Percentiles rank a stretch among this genome's conserved stretches.
These are phyloP conservation scores for Drosophila multiciliata DNA, from an alignment of 2,888 invertebrate species.

Conservation along the genomic window DNA sequence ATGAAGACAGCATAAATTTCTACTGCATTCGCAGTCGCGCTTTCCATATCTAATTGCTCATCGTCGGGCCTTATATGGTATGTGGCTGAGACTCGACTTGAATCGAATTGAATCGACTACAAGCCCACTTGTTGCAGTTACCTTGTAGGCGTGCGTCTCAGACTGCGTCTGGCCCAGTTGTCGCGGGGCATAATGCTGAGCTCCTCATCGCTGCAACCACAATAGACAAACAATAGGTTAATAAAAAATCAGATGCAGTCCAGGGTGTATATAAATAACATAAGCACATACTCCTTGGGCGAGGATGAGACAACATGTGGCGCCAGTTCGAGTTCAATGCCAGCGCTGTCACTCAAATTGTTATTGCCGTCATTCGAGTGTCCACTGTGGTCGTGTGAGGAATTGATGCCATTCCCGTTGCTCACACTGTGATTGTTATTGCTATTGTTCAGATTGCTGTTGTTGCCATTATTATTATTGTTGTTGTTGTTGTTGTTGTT, in stretches of 20 bases:
- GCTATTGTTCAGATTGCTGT: conserved; percentile 14
- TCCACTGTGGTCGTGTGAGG: conserved; percentile 64
- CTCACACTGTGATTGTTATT: conserved; percentile 39
- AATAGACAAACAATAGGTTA: conserved; percentile 45
- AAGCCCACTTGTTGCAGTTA: conserved; percentile 80
- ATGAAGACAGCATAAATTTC: conserved; percentile 41
- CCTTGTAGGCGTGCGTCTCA: conserved; percentile 92
- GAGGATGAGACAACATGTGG: conserved; percentile 83
- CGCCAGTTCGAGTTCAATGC: conserved; percentile 84
- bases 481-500: conserved; percentile 35
- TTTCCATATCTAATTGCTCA: conserved; percentile 52
- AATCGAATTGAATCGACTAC: conserved; percentile 14
- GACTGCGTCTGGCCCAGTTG: conserved; percentile 93
- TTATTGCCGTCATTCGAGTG: conserved; percentile 79
- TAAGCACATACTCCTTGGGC: conserved; percentile 75
- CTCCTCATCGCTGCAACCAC: conserved; percentile 86
- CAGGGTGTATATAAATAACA: conserved; percentile 26
- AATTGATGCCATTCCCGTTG: conserved; percentile 34
- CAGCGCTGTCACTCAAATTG: conserved; percentile 75
- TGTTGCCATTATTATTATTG: conserved; percentile 35
- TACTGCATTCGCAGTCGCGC: conserved; percentile 28
- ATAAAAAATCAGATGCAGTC: conserved; percentile 29
- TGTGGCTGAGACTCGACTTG: conserved; percentile 8
- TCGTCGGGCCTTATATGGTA: conserved; percentile 42
- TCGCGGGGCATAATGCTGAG: conserved; percentile 89